Conservation (phyloP, 1,140 invertebrate species). For the Triops longicaudatus region DNA sequence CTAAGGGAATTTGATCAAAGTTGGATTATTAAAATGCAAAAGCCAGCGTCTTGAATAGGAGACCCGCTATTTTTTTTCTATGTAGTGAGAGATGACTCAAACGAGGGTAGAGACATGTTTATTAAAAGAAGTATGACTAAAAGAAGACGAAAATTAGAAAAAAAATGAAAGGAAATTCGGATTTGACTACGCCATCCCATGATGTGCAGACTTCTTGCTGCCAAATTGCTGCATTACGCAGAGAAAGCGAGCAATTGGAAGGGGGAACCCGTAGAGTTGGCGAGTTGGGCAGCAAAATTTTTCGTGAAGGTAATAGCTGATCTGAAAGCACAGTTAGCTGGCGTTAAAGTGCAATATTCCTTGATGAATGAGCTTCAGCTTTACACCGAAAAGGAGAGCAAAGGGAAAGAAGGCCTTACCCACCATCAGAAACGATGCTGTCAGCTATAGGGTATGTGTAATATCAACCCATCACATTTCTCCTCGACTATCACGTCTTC, state of each 20-base stretch:
- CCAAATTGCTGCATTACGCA: constrained; percentile 2
- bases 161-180: background rate
- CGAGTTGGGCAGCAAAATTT: background rate
- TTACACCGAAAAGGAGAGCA: background rate
- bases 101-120: background rate
- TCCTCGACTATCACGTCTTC: background rate
- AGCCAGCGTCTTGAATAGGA: background rate
- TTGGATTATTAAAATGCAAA: constrained; percentile 10
- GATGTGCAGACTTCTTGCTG: background rate
- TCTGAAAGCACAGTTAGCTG: background rate
- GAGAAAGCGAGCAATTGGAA: background rate
- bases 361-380: background rate
- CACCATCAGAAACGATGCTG: background rate
- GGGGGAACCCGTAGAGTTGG: background rate
- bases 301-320: background rate
- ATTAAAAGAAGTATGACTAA: background rate
- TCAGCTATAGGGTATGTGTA: background rate
- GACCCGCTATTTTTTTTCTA: background rate
- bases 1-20: background rate
- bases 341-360: constrained; percentile 6
- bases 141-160: background rate
- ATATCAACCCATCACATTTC: background rate
- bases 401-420: background rate
- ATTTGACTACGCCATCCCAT: background rate
- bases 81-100: background rate